Evolutionary conservation across 2,888 invertebrate genomes (phyloP).

Genomic region (Cistogaster globosa): DNA sequence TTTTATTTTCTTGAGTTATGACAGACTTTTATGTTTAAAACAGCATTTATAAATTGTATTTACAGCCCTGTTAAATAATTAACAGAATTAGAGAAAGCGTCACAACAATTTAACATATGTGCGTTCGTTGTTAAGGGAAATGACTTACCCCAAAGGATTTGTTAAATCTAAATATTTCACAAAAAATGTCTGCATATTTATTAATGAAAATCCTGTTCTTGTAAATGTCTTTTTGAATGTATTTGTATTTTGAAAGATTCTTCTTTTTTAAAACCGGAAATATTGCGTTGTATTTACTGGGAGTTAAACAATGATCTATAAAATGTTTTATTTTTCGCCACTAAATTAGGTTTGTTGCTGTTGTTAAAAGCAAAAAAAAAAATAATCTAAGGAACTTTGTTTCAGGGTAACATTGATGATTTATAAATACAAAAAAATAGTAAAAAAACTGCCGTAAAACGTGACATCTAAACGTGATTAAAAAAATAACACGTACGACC

Average conservation of each 20-base stretch:
- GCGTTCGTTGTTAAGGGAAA: too few relatives aligned
- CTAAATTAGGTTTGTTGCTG: constrained; percentile 28
- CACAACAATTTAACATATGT: too few relatives aligned
- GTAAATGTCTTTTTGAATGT: background rate
- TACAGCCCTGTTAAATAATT: too few relatives aligned
- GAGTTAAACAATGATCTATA: constrained; percentile 29
- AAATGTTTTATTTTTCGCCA: background rate
- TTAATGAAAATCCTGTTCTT: background rate
- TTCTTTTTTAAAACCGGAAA: constrained; percentile 46
- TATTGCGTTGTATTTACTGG: constrained; percentile 48
- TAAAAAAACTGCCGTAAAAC: constrained; percentile 41
- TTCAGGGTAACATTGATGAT: background rate
- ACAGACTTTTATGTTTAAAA: too few relatives aligned
- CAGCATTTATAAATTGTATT: too few relatives aligned
- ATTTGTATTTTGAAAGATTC: constrained; percentile 10
- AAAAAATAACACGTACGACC: constrained; percentile 60
- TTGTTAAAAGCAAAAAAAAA: too few relatives aligned
- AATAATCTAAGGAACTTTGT: constrained; percentile 16
- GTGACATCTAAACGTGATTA: constrained; percentile 67
- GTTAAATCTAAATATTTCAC: background rate
- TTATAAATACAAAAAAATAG: background rate
- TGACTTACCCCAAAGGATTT: background rate
- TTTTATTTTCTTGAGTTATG: too few relatives aligned
- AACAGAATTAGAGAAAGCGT: too few relatives aligned
- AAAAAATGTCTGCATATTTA: background rate